Base-by-base conservation (phyloP, 1,140 invertebrate genomes). In the Zaprionus tsacasi region DNA sequence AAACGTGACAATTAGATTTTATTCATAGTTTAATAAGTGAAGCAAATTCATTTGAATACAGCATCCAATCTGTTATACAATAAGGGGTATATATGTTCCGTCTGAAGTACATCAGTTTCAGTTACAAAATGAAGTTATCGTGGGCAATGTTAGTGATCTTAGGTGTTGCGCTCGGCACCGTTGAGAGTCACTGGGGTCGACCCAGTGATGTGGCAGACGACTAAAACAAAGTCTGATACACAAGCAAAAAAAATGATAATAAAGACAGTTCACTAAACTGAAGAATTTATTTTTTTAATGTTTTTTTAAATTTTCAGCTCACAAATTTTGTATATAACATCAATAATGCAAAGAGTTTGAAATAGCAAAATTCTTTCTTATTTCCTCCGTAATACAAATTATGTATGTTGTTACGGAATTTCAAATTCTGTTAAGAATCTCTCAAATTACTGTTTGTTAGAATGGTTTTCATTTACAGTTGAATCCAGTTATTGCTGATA, bases 401-500 rank as follows among this genome's bases (percentile, higher is more conserved):
- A 38, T 11, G 36, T 38, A 13, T 38, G 36, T 38, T 38, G 3
- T 13, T 2, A 2, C 1, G 12, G 36, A 11, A 13, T n/a, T 12
- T 40, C 6, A 2, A n/a, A 40, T 6, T n/a, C n/a, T 6, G 5
- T 2, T 2, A 40, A 13, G 38, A n/a, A n/a, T 40, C 1, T n/a
- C 13, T 2, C 6, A 6, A n/a, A n/a, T 6, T 40, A n/a, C n/a
- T 40, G 13, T 40, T n/a, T 6, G 6, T 40, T n/a, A 2, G 6
- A 15, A 17, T 7, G n/a, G 40, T 15, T 45, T 45, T 15, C n/a
- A 40, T 7, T 40, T 40, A 13, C n/a, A 12, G 13, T 40, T 40
- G 17, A 36, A 43, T 52, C 64, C 25, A 54, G 38, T 56, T 60
- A 54, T 55, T 35, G 27, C 70, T 54, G 43, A 59, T 65, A 59